Percentiles rank a stretch among this genome's conserved stretches.
phyloP scores from a whole-genome alignment of 37 sponge, comb jelly and placozoan genomes.

The Geodia barretti region DNA sequence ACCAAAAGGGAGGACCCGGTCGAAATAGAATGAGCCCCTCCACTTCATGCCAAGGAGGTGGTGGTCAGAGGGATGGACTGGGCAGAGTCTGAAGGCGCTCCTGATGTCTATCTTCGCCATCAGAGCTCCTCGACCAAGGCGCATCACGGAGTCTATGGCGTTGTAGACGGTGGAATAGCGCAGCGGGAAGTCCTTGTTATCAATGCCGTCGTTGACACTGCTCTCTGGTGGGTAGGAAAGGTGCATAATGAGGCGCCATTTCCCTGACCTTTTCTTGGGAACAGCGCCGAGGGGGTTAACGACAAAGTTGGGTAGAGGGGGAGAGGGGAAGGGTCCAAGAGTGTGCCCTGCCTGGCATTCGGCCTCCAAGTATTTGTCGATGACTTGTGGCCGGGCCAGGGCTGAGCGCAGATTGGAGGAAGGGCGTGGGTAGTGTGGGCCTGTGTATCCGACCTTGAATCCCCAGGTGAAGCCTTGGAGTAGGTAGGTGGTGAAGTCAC shows the following conservation, averaged over 20 bases:
- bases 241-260: too few relatives aligned
- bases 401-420: neutral
- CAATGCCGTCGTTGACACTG: conserved; percentile 7
- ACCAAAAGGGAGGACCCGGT: conserved; percentile 13
- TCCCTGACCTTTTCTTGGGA: too few relatives aligned
- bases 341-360: conserved; percentile 5
- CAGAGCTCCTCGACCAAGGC: neutral
- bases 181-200: conserved; percentile 9
- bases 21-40: neutral
- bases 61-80: neutral
- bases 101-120: conserved; percentile 8
- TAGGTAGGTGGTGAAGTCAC: neutral
- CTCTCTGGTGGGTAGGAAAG: too few relatives aligned
- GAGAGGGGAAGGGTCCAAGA: too few relatives aligned
- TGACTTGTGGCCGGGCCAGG: neutral
- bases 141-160: neutral
- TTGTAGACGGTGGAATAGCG: neutral
- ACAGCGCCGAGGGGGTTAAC: too few relatives aligned
- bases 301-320: too few relatives aligned
- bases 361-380: neutral
- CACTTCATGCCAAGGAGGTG: conserved; percentile 21
- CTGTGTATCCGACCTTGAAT: conserved; percentile 6
- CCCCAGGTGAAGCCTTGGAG: neutral
- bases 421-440: neutral
- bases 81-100: conserved; percentile 18